Base-by-base conservation (phyloP, 2,797 vertebrate genomes). In the Sebastes aleutianus region DNA sequence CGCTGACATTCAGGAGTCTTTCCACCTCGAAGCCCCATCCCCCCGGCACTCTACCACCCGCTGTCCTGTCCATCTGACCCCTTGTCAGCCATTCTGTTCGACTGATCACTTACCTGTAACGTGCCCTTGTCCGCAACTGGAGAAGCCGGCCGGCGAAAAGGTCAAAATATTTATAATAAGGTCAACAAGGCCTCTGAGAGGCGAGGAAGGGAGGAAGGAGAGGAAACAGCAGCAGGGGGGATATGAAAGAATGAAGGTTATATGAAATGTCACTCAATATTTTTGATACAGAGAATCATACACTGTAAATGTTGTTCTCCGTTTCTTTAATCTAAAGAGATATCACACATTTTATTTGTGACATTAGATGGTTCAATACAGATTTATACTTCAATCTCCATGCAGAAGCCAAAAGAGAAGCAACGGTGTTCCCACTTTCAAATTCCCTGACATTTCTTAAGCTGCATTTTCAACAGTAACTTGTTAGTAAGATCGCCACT, bases 81-180 rank as follows among this genome's bases (percentile, higher is more conserved):
- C 93, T 91, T 93, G 91, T 94, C 93, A 94, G 90, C 79, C 84
- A 81, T 93, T 91, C 90, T 95, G 93, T 94, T 91, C 87, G 5
- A 86, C 88, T 91, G 90, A 94, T 94, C 93, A 91, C 86, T 92
- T 88, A 91, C 85, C 89, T 91, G 89, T 88, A 90, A 91, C 79
- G 74, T 89, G 90, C 89, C 91, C 92, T 93, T 90, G 91, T 93
- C 92, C 68, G 29, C 79, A 77, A 86, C 84, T 84, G 70, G 69
- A 81, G 84, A 85, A 86, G 85, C 67, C 83, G 72, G 82, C 54
- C 57, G 11, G 24, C 76, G 83, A 92, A 93, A 95, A 95, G 94
- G 93, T 93, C 91, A 90, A 91, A 89, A 89, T 92, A 85, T 90
- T 90, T 90, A 88, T 94, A 90, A 94, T 84, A 90, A 94, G 93